These are phyloP conservation scores for Ptilonorhynchus violaceus DNA, from an alignment of 2,113 vertebrate genomes.

Conservation along the genomic window DNA sequence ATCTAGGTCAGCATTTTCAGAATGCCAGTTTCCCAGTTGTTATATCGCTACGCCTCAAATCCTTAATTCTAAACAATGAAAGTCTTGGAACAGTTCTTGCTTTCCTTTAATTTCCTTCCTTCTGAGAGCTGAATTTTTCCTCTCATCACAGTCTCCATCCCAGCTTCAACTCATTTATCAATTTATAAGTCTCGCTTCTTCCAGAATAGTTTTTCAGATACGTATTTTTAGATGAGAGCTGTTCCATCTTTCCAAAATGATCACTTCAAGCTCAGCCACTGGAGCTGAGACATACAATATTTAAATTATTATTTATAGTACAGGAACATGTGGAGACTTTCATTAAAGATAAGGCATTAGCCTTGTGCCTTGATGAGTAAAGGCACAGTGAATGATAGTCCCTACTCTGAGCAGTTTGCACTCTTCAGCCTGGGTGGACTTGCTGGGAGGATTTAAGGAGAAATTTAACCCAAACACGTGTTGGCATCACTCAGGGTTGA, in stretches of 20 bases:
- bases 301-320: constrained; percentile 70
- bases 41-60: neutral
- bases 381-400: constrained; percentile 8
- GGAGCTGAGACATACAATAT: constrained; percentile 65
- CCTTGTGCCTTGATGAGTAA: constrained; percentile 18
- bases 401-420: neutral
- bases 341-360: constrained; percentile 54
- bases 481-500: neutral
- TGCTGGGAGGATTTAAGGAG: neutral
- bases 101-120: constrained; percentile 37
- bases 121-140: constrained; percentile 34
- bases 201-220: constrained; percentile 58
- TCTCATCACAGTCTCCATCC: constrained; percentile 27
- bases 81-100: neutral
- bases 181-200: constrained; percentile 40
- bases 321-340: constrained; percentile 51
- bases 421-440: neutral
- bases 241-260: constrained; percentile 63
- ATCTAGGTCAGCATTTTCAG: constrained; percentile 62
- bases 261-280: constrained; percentile 63
- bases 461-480: neutral
- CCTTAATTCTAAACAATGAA: constrained; percentile 47
- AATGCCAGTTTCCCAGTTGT: constrained; percentile 11
- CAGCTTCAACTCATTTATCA: constrained; percentile 55
- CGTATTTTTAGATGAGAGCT: constrained; percentile 61